Evolutionary conservation across 2,113 vertebrate species (phyloP).

Genomic region (Tyto alba): DNA sequence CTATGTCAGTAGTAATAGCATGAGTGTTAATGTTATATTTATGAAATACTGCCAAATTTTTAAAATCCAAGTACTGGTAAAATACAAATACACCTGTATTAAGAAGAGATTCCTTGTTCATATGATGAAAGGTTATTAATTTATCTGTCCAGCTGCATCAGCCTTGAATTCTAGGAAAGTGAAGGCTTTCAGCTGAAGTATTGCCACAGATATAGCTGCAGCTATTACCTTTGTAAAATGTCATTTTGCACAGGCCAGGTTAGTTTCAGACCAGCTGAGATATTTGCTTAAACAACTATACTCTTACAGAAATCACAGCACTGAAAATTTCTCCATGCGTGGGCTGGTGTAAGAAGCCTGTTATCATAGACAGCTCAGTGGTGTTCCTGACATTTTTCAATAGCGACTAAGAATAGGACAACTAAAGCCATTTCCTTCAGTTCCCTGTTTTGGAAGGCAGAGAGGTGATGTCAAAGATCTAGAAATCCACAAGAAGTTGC

Average conservation of each 20-base stretch:
- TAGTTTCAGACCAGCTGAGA: background rate
- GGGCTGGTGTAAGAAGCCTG: conserved; percentile 11
- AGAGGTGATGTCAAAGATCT: background rate
- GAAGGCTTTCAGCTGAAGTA: background rate
- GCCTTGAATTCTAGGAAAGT: background rate
- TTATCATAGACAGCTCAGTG: conserved; percentile 2
- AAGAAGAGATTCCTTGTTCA: background rate
- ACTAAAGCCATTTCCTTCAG: conserved; percentile 15
- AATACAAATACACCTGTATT: background rate
- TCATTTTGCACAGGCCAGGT: background rate
- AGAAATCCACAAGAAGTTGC: background rate
- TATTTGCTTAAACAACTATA: background rate
- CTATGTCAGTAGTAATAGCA: background rate
- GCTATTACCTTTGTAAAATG: background rate
- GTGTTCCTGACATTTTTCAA: conserved; percentile 17
- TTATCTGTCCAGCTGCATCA: background rate
- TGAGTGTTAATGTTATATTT: background rate
- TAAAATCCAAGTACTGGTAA: background rate
- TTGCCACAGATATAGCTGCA: background rate
- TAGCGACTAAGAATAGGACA: conserved; percentile 35
- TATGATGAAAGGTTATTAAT: background rate
- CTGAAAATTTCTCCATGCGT: background rate
- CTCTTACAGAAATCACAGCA: background rate
- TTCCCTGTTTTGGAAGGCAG: background rate
- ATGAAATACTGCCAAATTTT: background rate